These are phyloP conservation scores for Solenopsis fugax DNA, from an alignment of 1,140 invertebrate species.

Conservation along the genomic window DNA sequence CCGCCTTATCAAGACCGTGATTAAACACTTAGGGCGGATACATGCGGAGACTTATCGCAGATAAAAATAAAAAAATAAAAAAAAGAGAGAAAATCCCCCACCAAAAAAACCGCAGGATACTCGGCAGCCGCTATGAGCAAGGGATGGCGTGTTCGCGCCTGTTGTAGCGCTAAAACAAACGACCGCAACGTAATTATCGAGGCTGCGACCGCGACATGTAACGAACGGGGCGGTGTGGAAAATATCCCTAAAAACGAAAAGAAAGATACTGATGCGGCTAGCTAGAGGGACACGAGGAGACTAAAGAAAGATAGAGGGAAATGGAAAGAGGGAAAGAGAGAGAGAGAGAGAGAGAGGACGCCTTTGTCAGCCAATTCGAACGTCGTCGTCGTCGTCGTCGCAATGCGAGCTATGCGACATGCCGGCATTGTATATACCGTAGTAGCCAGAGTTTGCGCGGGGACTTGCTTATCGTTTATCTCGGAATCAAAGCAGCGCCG, in stretches of 20 bases:
- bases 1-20: constrained; percentile 68
- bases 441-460: constrained; percentile 44
- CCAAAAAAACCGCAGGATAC: not conserved
- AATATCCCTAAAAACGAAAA: constrained; percentile 75
- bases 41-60: not conserved
- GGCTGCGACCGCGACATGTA: constrained; percentile 57
- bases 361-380: constrained; percentile 64
- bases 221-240: constrained; percentile 67
- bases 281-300: not conserved
- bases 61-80: not conserved
- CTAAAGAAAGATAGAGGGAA: constrained; percentile 5
- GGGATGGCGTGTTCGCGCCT: constrained; percentile 36
- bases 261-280: not conserved
- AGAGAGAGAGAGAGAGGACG: not conserved
- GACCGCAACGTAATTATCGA: constrained; percentile 78
- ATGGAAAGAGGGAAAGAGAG: not conserved
- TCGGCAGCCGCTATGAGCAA: constrained; percentile 16
- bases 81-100: too few species aligned
- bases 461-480: constrained; percentile 67
- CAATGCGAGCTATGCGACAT: constrained; percentile 51
- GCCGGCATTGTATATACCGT: constrained; percentile 52
- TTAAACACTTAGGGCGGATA: constrained; percentile 73
- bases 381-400: constrained; percentile 52
- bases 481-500: constrained; percentile 61
- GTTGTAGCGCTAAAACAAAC: constrained; percentile 79